A percentile compares a stretch with the other conserved stretches of the same genome.
Evolutionary conservation across 2,797 vertebrate species (phyloP).

Genomic region (Oophaga sylvatica): DNA sequence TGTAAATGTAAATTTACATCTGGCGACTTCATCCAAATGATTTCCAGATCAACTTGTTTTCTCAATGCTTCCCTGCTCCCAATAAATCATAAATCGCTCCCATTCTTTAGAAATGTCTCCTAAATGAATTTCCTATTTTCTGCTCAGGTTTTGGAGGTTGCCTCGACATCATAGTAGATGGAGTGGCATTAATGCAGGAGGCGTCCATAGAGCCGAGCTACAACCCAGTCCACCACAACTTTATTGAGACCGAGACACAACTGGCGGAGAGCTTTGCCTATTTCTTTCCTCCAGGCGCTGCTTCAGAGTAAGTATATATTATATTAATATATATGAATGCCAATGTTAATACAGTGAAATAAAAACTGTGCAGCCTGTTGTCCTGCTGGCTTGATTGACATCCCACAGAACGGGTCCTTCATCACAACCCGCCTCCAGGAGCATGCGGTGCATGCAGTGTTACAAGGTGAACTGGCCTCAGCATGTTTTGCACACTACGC

Average conservation of each 20-base stretch:
- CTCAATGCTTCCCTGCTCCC: background rate
- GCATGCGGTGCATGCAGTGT: too few species aligned
- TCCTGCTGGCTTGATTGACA: too few species aligned
- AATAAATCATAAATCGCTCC: background rate
- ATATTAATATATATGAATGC: background rate
- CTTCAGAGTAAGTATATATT: slow-evolving; percentile 78
- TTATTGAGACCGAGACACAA: slow-evolving; percentile 77
- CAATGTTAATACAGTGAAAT: too few species aligned
- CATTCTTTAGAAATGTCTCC: background rate
- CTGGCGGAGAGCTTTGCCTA: slow-evolving; percentile 84
- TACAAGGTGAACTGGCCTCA: too few species aligned
- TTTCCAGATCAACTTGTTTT: background rate
- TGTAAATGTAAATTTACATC: background rate
- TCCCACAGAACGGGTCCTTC: too few species aligned
- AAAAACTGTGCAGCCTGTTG: too few species aligned
- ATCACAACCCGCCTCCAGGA: too few species aligned
- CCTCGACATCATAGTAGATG: slow-evolving; percentile 82
- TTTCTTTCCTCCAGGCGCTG: slow-evolving; percentile 84
- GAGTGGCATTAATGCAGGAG: slow-evolving; percentile 77
- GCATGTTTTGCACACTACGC: too few species aligned
- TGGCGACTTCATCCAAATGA: background rate
- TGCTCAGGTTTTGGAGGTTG: slow-evolving; percentile 83
- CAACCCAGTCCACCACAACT: slow-evolving; percentile 80
- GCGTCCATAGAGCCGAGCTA: slow-evolving; percentile 73
- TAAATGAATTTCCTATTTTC: background rate